Conservation (phyloP, 2,113 vertebrate species). For the Passer domesticus region DNA sequence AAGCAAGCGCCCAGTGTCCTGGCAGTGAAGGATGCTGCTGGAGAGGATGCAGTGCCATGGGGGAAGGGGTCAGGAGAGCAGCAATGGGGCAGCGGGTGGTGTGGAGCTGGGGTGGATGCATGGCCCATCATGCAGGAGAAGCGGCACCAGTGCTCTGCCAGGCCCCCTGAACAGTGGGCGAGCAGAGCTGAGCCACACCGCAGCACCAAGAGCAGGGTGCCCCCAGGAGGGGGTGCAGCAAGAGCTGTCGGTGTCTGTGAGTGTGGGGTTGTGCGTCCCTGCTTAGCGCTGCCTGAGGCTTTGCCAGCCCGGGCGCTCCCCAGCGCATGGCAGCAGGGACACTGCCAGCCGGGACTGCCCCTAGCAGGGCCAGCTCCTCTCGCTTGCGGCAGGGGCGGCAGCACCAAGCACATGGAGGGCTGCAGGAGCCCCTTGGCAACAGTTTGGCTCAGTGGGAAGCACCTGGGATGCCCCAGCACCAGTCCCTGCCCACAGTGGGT, state of each 20-base stretch:
- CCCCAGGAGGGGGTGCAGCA: not conserved
- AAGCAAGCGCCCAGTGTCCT: not conserved
- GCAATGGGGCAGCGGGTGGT: rapidly evolving
- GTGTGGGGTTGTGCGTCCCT: rapidly evolving
- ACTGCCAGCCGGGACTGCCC: not conserved
- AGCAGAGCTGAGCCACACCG: not conserved
- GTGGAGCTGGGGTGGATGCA: not conserved
- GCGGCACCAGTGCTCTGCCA: not conserved
- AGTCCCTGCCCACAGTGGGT: not conserved
- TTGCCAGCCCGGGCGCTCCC: not conserved
- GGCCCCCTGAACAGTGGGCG: not conserved
- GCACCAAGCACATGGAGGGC: not conserved
- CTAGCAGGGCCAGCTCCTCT: not conserved
- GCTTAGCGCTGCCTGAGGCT: not conserved
- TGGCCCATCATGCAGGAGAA: not conserved
- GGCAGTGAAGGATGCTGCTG: not conserved
- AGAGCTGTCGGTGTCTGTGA: not conserved
- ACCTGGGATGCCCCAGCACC: not conserved
- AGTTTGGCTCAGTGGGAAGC: not conserved
- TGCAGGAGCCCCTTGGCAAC: not conserved
- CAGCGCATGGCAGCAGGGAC: rapidly evolving
- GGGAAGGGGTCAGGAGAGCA: not conserved
- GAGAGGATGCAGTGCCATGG: not conserved
- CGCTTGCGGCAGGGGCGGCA: rapidly evolving
- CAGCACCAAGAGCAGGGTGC: not conserved